Percentiles rank a stretch among this genome's conserved stretches.
Conservation (phyloP, 2,888 invertebrate genomes). For the Oxyteleia sp. region DNA sequence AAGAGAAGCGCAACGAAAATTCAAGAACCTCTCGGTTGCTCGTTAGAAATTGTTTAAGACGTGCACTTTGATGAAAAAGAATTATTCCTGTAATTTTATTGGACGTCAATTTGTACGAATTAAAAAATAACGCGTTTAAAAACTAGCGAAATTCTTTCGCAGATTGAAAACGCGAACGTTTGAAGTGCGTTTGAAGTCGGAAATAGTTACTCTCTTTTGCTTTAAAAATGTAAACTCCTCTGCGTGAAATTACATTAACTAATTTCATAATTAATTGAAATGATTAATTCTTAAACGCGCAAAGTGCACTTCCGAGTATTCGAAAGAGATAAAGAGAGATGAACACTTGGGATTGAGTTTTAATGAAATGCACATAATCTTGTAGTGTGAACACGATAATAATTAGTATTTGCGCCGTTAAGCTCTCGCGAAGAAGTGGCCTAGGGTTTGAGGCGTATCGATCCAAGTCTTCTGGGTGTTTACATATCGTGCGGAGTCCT, state of each 20-base stretch:
- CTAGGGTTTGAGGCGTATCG: conserved; percentile 60
- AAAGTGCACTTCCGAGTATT: conserved; percentile 16
- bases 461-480: conserved; percentile 67
- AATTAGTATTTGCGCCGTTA: conserved; percentile 63
- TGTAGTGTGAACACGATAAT: conserved; percentile 65
- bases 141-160: too few relatives aligned
- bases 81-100: too few relatives aligned
- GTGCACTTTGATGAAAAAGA: too few relatives aligned
- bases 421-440: conserved; percentile 56
- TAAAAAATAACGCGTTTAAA: too few relatives aligned
- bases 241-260: background rate
- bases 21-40: too few relatives aligned
- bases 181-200: too few relatives aligned
- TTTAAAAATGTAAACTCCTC: background rate
- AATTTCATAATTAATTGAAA: conserved; percentile 5
- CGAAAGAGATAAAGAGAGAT: conserved; percentile 37
- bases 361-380: conserved; percentile 69
- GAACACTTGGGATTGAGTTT: conserved; percentile 47
- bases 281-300: conserved; percentile 23
- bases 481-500: conserved; percentile 64
- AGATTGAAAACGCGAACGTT: too few relatives aligned
- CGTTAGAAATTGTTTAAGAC: too few relatives aligned
- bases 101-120: too few relatives aligned
- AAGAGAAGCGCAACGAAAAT: too few relatives aligned
- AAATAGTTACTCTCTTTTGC: background rate